Evolutionary conservation across 2,113 vertebrate genomes (phyloP), one percentile per base, ranked within the genome.

Genomic region (Scopus umbretta): DNA sequence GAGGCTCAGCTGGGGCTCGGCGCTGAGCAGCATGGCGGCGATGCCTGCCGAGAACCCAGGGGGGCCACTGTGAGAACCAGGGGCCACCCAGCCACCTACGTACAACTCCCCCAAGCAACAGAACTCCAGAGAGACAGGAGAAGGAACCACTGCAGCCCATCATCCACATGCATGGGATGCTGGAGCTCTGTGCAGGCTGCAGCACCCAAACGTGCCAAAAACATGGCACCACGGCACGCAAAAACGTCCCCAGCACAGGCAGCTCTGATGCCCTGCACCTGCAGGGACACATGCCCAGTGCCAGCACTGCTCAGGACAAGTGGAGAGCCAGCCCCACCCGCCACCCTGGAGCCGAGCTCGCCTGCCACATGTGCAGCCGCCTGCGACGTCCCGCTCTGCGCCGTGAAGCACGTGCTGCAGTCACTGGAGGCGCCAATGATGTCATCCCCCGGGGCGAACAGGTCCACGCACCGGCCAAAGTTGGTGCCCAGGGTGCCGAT

Each of bases 401-500:
- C 98, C 0, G 96, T 98, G 65, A 99, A 99, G 88, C 99, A 99
- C 7, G 99, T 98, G 90, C 97, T 98, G 67, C 99, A 99, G 96
- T 99, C 99, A 2, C 99, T 99, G 85, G 99, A 99, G 62, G 99
- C 99, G 1, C 99, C 98, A 0, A 99, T 83, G 30, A 99, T 99
- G 96, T 99, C 98, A 9, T 99, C 98, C 16, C 99, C 99, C 0
- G 99, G 99, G 11, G 99, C 99, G 26, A 99, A 99, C 65, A 99
- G 75, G 76, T 99, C 99, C 78, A 99, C 98, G 2, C 99, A 99
- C 85, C 97, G 98, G 53, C 99, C 99, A 0, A 98, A 98, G 94
- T 99, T 99, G 73, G 98, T 99, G 63, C 99, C 99, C 25, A 98
- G 97, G 5, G 92, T 97, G 61, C 98, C 98, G 29, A 98, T 97